Evolutionary conservation across 2,888 invertebrate genomes (phyloP), one percentile per base, ranked within the genome.

Genomic region (Aphelenchoides bicaudatus): DNA sequence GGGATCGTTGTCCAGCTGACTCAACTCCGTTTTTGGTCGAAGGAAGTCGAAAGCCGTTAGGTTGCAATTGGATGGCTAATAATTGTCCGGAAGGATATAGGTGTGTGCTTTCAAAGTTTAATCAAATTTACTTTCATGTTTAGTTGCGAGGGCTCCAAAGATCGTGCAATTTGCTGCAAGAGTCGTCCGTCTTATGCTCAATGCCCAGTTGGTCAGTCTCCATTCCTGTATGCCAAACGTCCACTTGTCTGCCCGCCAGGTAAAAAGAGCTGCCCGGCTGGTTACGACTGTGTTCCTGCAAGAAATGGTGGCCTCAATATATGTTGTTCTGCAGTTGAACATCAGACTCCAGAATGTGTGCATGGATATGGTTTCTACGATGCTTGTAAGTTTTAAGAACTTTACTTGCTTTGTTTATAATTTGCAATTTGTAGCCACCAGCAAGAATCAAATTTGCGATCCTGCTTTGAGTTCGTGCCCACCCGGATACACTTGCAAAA

Each of bases 211-310:
- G 71, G 71, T 21, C 64, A 70, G 3, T 65, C 70, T 3, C 71
- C 71, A 0, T 77, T 72, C 51, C 70, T 74, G 29, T 75, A 71
- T 54, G 74, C 73, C 43, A 74, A 74, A n/a, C 56, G 75, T 27
- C 77, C 77, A 25, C 58, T 77, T 0, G 75, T 73, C 5, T 77
- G 77, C 43, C 76, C 75, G 29, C 64, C 73, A 5, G 72, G 74
- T 57, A 71, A 72, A 39, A 65, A 58, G 30, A 56, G 50, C 23
- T 68, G 68, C 31, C 68, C 68, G 3, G 31, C 47, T 8, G 66
- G 75, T 34, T 78, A 69, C 55, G 60, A 59, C 16, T 77, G 77
- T 27, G 63, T 68, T 27, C 61, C 74, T 10, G 68, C 72, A 3
- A 60, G 63, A 13, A 72, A 70, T 48, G 73, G 74, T 16, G 66